phyloP scores from a whole-genome alignment of 1,140 invertebrate genomes.

The Drosophila albomicans region DNA sequence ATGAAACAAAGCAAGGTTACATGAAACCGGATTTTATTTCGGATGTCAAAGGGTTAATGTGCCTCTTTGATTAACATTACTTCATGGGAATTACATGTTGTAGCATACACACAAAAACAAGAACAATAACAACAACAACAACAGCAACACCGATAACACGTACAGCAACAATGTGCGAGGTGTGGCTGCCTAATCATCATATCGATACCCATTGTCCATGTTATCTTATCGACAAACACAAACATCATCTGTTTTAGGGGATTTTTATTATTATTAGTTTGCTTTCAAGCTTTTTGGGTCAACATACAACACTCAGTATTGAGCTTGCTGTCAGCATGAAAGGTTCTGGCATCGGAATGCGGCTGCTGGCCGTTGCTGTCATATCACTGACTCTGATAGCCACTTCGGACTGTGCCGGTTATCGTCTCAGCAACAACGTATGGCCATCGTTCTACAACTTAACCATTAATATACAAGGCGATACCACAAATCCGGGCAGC shows the following conservation, averaged over 20 bases:
- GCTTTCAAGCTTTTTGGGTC: neutral
- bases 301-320: conserved; percentile 38
- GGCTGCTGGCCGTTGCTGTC: conserved; percentile 27
- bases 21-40: neutral
- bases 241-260: conserved; percentile 36
- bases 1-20: neutral
- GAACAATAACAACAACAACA: neutral
- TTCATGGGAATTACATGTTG: conserved; percentile 1
- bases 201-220: conserved; percentile 13
- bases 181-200: conserved; percentile 35
- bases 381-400: conserved; percentile 29
- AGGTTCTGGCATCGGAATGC: conserved; percentile 9
- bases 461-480: conserved; percentile 86
- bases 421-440: conserved; percentile 55
- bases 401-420: conserved; percentile 28
- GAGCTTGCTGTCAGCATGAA: conserved; percentile 45
- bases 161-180: conserved; percentile 4
- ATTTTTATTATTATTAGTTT: conserved; percentile 27
- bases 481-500: conserved; percentile 85
- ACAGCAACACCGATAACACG: neutral
- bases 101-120: neutral
- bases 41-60: neutral
- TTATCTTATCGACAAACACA: conserved; percentile 53
- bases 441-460: conserved; percentile 88
- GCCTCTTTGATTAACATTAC: neutral